Evolutionary conservation across 2,888 invertebrate species (phyloP).

Genomic region (Amphipyra tragopoginis): DNA sequence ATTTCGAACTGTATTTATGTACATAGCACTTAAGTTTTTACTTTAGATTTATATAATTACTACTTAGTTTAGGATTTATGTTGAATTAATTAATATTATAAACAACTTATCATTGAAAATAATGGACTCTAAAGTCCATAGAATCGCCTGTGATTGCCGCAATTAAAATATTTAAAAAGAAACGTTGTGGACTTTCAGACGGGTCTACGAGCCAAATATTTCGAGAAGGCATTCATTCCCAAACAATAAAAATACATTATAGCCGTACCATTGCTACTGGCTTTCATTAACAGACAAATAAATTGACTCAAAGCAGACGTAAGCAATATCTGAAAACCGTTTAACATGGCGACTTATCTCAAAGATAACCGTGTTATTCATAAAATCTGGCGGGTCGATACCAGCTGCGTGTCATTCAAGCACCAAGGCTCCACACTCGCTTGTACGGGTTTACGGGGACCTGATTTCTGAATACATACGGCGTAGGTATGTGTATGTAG

Average conservation of each 20-base stretch:
- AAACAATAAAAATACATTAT: conserved; percentile 9
- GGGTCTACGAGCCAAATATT: not conserved
- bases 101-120: no score
- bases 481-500: no score
- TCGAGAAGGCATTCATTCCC: not conserved
- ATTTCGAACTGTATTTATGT: no score
- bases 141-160: no score
- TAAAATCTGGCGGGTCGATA: conserved; percentile 45
- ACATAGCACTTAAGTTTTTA: no score
- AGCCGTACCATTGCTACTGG: not conserved
- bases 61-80: no score
- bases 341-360: conserved; percentile 38
- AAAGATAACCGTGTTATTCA: conserved; percentile 46
- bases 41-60: no score
- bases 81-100: no score
- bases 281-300: conserved; percentile 1
- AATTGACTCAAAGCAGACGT: conserved; percentile 9
- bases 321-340: conserved; percentile 20
- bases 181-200: no score
- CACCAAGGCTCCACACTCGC: conserved; percentile 22
- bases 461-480: no score
- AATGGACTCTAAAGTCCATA: no score
- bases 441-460: conserved; percentile 9
- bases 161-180: no score
- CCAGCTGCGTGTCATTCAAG: conserved; percentile 40